Evolutionary conservation across 2,888 invertebrate genomes (phyloP).

Genomic region (Sussaba pulchella): DNA sequence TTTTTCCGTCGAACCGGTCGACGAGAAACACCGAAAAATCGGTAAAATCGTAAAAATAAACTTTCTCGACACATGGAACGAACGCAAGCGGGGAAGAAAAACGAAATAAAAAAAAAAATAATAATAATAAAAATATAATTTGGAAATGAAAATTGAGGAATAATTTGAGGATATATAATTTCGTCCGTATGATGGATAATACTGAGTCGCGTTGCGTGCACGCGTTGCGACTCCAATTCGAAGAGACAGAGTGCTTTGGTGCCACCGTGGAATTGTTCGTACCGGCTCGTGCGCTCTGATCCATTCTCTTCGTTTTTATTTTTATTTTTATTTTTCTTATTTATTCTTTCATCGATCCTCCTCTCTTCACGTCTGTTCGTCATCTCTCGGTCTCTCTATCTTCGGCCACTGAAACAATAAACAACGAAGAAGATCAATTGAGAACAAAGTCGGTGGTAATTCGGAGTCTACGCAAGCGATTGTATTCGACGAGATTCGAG

Average conservation of each 20-base stretch:
- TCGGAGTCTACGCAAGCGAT: background rate
- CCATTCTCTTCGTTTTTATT: slow-evolving; percentile 16
- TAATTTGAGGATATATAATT: background rate
- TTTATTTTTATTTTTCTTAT: background rate
- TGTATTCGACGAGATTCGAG: background rate
- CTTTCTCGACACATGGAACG: too few relatives aligned
- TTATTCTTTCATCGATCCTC: background rate
- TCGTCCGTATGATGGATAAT: slow-evolving; percentile 64
- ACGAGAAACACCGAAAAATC: too few relatives aligned
- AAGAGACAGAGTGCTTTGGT: slow-evolving; percentile 62
- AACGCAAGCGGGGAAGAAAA: too few relatives aligned
- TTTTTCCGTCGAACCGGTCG: too few relatives aligned
- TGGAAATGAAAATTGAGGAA: background rate
- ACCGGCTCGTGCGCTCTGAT: slow-evolving; percentile 51
- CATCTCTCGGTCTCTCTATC: background rate
- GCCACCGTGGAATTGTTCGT: slow-evolving; percentile 50
- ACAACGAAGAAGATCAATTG: background rate
- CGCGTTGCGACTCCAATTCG: slow-evolving; percentile 58
- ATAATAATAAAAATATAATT: background rate
- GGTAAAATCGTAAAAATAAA: too few relatives aligned
- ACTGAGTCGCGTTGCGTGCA: slow-evolving; percentile 58
- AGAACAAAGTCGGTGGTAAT: too few relatives aligned
- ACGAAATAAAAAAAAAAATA: background rate
- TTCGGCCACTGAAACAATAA: background rate
- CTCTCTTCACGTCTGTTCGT: background rate